Evolutionary conservation across 2,888 invertebrate species (phyloP).

Genomic region (Gryllus longicercus): DNA sequence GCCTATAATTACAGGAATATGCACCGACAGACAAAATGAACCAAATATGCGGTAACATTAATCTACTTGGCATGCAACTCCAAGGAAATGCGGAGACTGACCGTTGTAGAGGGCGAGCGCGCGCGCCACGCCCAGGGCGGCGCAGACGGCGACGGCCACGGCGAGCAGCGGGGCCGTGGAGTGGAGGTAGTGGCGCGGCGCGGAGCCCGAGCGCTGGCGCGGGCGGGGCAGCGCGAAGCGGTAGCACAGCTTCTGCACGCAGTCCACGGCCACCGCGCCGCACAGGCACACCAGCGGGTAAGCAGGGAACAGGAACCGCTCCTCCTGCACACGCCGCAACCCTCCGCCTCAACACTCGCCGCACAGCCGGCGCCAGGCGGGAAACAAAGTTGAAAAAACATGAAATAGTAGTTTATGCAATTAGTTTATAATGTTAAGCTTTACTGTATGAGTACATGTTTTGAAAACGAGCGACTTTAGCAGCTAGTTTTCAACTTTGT

Average conservation of each 20-base stretch:
- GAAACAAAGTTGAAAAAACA: neutral
- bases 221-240: slow-evolving; percentile 49
- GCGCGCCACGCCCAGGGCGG: slow-evolving; percentile 54
- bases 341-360: neutral
- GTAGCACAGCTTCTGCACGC: slow-evolving; percentile 71
- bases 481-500: too few species aligned
- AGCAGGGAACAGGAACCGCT: slow-evolving; percentile 88
- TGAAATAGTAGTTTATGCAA: too few species aligned
- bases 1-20: too few species aligned
- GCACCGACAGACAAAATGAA: too few species aligned
- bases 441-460: too few species aligned
- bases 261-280: slow-evolving; percentile 74
- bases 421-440: too few species aligned
- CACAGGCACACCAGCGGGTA: slow-evolving; percentile 87
- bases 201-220: neutral
- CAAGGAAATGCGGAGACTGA: neutral
- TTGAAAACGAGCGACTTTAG: too few species aligned
- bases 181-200: slow-evolving; percentile 63
- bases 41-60: too few species aligned
- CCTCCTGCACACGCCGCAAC: slow-evolving; percentile 52
- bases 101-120: slow-evolving; percentile 54
- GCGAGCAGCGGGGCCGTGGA: slow-evolving; percentile 71
- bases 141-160: slow-evolving; percentile 55
- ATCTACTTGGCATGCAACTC: too few species aligned
- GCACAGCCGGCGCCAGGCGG: too few species aligned